Evolutionary conservation across 1,140 invertebrate species (phyloP).

Genomic region (Microplitis demolitor): DNA sequence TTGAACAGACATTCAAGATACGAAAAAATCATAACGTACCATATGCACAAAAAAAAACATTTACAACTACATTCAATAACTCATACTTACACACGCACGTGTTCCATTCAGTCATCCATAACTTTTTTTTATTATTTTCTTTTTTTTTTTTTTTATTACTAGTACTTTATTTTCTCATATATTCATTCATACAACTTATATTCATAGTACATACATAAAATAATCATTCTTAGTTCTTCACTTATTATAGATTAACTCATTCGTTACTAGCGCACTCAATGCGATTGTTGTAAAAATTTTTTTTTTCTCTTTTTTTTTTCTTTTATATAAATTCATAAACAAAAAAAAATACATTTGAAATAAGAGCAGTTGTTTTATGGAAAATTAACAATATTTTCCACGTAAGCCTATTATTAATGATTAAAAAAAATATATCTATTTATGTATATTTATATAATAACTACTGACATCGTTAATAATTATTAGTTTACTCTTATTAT

Average conservation of each 20-base stretch:
- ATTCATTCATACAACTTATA: background rate
- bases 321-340: background rate
- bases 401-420: no score
- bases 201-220: background rate
- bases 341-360: constrained; percentile 1
- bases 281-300: constrained; percentile 3
- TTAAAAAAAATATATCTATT: no score
- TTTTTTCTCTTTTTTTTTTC: background rate
- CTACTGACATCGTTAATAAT: no score
- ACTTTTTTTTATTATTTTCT: background rate
- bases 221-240: background rate
- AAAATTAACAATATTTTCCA: background rate
- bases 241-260: background rate
- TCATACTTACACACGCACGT: background rate
- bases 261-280: constrained; percentile 11
- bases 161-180: background rate
- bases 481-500: no score
- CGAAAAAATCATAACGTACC: constrained; percentile 38
- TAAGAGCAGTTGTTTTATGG: background rate
- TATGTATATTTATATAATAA: no score
- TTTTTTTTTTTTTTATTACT: background rate
- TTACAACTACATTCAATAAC: constrained; percentile 25
- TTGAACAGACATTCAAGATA: constrained; percentile 46
- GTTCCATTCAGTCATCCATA: constrained; percentile 11
- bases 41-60: constrained; percentile 34